Base-by-base conservation (phyloP, 2,113 vertebrate genomes). In the Percopsis transmontana region DNA sequence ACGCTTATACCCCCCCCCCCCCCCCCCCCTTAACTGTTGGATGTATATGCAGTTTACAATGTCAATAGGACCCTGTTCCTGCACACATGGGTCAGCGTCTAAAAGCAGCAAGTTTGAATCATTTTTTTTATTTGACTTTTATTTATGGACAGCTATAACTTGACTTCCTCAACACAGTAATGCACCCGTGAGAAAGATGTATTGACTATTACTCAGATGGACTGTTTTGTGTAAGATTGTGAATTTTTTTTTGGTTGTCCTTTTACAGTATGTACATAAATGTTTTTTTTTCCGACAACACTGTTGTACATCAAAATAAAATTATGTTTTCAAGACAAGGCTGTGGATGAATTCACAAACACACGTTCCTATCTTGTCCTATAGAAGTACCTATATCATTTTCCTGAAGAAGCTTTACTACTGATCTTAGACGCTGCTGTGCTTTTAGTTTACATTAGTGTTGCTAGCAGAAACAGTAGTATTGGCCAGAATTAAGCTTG, bases 251-350 rank as follows among this genome's bases (percentile, higher is more conserved):
- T 88, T 60, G 64, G 60, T 91, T 90, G 87, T 33, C 68, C 65
- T 91, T 90, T 91, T 91, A n/a, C n/a, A n/a, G n/a, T 91, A 89
- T 92, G 90, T 90, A 91, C 75, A 90, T 85, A 89, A 58, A 83
- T 85, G 80, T 89, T 91, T 39, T 88, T 90, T 89, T 83, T 87
- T 91, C 78, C 70, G 70, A 82, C 87, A 85, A 83, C 72, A 80
- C 74, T 82, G 84, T 85, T 90, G 77, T 84, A 84, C 74, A 80
- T 87, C 58, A 60, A 77, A 89, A 92, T 90, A 90, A 92, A 93
- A 80, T n/a, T 76, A 68, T 62, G 77, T 92, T 92, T 93, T 89
- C 82, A 89, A 85, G 70, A 89, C 53, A 69, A 67, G 57, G 60
- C 55, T 82, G 62, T 70, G 63, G 20, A 56, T 79, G 39, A 66